Base-by-base conservation (phyloP, 2,113 vertebrate species). In the Accipiter cooperii region DNA sequence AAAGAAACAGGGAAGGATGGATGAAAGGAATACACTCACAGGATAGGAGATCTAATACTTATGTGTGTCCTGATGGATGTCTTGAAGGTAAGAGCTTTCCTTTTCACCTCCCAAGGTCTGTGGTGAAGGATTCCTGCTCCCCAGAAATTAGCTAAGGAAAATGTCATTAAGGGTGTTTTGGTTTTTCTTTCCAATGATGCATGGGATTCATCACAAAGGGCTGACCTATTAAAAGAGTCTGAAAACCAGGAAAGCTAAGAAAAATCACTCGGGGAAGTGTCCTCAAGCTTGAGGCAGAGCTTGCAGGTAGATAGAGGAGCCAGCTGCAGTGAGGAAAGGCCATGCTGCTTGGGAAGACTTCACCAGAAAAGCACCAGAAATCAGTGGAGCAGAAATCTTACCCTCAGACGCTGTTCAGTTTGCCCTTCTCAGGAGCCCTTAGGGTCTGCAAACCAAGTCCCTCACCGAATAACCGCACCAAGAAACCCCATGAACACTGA, bases 391-490 rank as follows among this genome's bases (percentile, higher is more conserved):
- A 77, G 64, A 69, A 82, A 42, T 34, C 12, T 28, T 44, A 58
- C 11, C 9, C 13, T 3, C 14, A 80, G 26, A 28, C 8, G 2
- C 21, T 57, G 11, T 28, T 69, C 10, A 0, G 4, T 42, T 76
- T 42, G 18, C 11, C 13, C 14, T 8, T 52, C 17, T 76, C 49
- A 61, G 54, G 34, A 90, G 13, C 6, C 6, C 7, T 81, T 38
- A 54, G 13, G 0, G 3, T 20, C 46, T n/a, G 16, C 31, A 58
- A 73, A 73, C 6, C 6, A n/a, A 63, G 19, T 3, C 29, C 10
- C 14, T 74, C 38, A 26, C 33, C 2, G 6, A 74, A 70, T 6
- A 34, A 40, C 17, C 2, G 0, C 29, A 52, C 22, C 12, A 49
- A 71, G 70, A 38, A 75, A 10, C 1, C 5, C 8, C 17, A 17